Evolutionary conservation across 2,113 vertebrate species (phyloP).

Genomic region (Xiphorhynchus elegans): DNA sequence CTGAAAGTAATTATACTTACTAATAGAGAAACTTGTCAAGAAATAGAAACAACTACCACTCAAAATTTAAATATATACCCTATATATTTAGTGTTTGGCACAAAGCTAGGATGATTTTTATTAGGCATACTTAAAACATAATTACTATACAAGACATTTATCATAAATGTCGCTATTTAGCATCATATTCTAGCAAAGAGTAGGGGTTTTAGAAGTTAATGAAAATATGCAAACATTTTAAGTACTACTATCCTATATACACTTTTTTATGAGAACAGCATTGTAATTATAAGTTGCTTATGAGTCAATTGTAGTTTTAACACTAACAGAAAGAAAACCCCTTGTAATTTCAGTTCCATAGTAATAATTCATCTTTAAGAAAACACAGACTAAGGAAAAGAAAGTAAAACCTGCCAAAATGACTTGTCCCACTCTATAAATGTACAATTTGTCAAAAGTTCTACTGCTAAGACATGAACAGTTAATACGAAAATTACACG

Average conservation of each 20-base stretch:
- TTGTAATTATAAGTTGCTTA: neutral
- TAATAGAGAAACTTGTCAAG: neutral
- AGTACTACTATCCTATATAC: neutral
- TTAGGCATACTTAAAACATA: neutral
- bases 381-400: neutral
- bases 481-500: neutral
- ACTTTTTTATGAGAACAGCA: neutral
- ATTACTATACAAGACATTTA: neutral
- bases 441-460: neutral
- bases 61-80: neutral
- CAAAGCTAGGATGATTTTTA: neutral
- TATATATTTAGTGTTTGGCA: neutral
- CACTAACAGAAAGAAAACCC: neutral
- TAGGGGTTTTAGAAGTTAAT: neutral
- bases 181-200: neutral
- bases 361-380: neutral
- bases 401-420: neutral
- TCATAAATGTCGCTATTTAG: neutral
- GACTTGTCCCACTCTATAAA: neutral
- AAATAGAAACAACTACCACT: neutral
- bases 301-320: neutral
- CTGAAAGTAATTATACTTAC: neutral
- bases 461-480: neutral
- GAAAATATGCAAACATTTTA: neutral
- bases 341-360: neutral